These are phyloP conservation scores for Lasioglossum pauxillum DNA, from an alignment of 2,888 invertebrate species.

Conservation along the genomic window DNA sequence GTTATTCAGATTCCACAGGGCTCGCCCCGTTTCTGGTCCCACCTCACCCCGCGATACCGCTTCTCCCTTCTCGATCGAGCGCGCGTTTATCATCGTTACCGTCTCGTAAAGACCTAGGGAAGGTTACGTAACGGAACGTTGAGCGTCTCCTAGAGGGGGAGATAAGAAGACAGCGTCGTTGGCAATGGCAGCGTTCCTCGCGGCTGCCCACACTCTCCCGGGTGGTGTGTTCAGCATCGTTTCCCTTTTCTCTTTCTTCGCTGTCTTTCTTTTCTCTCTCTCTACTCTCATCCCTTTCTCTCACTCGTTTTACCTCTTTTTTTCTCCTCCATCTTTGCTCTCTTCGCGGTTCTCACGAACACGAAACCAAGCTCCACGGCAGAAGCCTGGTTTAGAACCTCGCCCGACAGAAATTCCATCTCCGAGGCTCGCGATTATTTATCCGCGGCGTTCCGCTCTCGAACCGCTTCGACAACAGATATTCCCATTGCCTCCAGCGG, in stretches of 20 bases:
- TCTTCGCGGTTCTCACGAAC: constrained; percentile 27
- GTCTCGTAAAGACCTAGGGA: neutral
- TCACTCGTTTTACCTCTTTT: neutral
- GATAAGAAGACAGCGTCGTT: constrained; percentile 42
- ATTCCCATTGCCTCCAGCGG: neutral
- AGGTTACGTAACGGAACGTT: constrained; percentile 44
- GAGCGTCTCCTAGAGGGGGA: constrained; percentile 48
- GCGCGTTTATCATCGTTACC: constrained; percentile 33
- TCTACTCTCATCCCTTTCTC: neutral
- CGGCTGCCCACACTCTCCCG: constrained; percentile 5
- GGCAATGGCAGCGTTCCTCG: constrained; percentile 2
- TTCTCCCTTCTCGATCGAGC: neutral
- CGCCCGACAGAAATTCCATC: constrained; percentile 13
- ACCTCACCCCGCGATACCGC: neutral
- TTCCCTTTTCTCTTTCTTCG: constrained; percentile 1
- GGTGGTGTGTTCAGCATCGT: neutral
- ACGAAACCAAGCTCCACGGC: neutral
- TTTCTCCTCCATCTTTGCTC: neutral
- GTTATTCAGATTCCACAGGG: constrained; percentile 48
- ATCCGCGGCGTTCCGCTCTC: constrained; percentile 9
- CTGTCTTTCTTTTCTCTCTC: neutral
- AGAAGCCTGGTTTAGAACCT: constrained; percentile 1
- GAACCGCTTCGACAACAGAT: constrained; percentile 9
- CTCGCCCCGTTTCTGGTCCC: constrained; percentile 8
- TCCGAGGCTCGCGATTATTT: constrained; percentile 10